These are phyloP conservation scores for Pangasius mekongensis DNA, from an alignment of 2,797 vertebrate species.

Conservation along the genomic window DNA sequence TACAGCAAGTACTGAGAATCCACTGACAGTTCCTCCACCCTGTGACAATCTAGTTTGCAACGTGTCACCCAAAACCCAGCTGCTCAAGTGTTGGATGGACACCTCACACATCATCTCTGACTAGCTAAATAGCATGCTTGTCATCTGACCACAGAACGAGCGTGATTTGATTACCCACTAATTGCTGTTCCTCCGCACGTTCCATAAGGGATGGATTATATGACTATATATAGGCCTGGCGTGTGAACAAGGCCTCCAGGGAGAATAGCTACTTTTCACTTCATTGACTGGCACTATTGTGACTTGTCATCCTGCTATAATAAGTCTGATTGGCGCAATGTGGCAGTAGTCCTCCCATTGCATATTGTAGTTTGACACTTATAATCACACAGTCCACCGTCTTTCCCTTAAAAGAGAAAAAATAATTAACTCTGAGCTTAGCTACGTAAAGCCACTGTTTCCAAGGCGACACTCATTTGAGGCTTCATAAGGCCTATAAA, in stretches of 20 bases:
- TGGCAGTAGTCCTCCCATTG: slow-evolving; percentile 61
- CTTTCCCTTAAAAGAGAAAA: slow-evolving; percentile 28
- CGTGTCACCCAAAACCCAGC: slow-evolving; percentile 29
- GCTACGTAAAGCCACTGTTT: slow-evolving; percentile 52
- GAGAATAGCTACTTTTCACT: slow-evolving; percentile 81
- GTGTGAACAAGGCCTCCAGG: slow-evolving; percentile 76
- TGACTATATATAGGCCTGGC: slow-evolving; percentile 66
- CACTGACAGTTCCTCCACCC: slow-evolving; percentile 35
- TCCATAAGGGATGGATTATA: slow-evolving; percentile 75
- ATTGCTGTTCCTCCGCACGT: slow-evolving; percentile 78
- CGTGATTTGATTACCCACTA: slow-evolving; percentile 80
- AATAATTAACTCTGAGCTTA: slow-evolving; percentile 20
- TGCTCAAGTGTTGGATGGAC: slow-evolving; percentile 9
- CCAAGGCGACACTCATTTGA: slow-evolving; percentile 54
- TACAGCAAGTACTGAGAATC: slow-evolving; percentile 14
- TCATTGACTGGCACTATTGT: slow-evolving; percentile 78
- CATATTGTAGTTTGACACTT: slow-evolving; percentile 64
- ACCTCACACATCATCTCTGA: slow-evolving; percentile 41
- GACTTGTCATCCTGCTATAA: slow-evolving; percentile 77
- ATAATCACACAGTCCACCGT: slow-evolving; percentile 59
- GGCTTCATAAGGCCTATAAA: slow-evolving; percentile 53
- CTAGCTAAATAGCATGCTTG: slow-evolving; percentile 44
- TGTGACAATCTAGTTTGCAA: slow-evolving; percentile 39
- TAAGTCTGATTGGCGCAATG: slow-evolving; percentile 77
- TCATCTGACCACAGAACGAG: slow-evolving; percentile 54